Evolutionary conservation across 2,113 vertebrate species (phyloP), one percentile per base, ranked within the genome.

Genomic region (Cromileptes altivelis): DNA sequence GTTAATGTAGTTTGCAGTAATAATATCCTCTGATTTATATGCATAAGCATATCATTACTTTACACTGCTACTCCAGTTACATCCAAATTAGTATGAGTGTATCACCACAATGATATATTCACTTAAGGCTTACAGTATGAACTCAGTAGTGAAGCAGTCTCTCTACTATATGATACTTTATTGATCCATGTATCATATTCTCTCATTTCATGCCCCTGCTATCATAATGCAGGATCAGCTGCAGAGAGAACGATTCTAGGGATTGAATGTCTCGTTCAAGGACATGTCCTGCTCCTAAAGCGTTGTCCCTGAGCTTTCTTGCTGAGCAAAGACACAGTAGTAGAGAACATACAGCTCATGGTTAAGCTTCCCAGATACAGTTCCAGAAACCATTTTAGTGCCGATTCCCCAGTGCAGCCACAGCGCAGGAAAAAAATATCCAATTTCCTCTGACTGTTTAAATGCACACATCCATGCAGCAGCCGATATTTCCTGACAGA

Each of bases 211-310:
- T 47, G 56, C 23, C 37, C 70, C 47, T 55, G 47, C 17, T 47
- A 5, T 77, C n/a, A 40, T 5, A 50, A 61, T n/a, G 25, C 57
- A 45, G 56, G 14, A 52, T 84, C 65, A 40, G 65, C 80, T 58
- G 67, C 62, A 47, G 58, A 58, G 56, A 0, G 57, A 58, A 70
- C 23, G 70, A 79, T 76, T 88, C 86, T 25, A 83, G 13, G 70
- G 62, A 67, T 58, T 70, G 52, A 33, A 70, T 67, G 58, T 86
- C 70, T 78, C 15, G 56, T 71, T 92, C 82, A 90, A 88, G 85
- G 88, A 87, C 80, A 89, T 58, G 72, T 84, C 70, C 74, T 50
- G 33, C 30, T 62, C 61, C 58, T 74, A 3, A 3, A 58, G 30
- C 30, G 40, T 60, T 68, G 45, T 45, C 47, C 67, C 50, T 42